A percentile compares a stretch with the other conserved stretches of the same genome.
Evolutionary conservation across 2,113 vertebrate species (phyloP).

Genomic region (Onychostoma macrolepis): DNA sequence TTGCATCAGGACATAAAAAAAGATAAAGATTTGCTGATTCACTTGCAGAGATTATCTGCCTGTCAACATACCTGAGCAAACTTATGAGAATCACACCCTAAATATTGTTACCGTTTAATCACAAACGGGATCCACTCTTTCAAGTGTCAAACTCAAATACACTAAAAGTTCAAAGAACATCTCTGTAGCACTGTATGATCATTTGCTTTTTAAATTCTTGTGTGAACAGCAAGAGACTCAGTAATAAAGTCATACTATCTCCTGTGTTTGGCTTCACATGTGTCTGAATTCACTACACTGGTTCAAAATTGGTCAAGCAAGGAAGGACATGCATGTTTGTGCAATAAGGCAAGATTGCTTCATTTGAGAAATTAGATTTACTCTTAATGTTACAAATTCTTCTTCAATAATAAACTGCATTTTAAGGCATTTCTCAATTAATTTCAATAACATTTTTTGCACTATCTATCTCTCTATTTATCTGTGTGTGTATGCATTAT

Average conservation of each 20-base stretch:
- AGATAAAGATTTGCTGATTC: not conserved
- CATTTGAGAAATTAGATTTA: not conserved
- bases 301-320: not conserved
- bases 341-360: not conserved
- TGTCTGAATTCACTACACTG: not conserved
- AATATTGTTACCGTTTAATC: conserved; percentile 19
- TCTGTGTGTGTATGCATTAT: no score
- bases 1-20: not conserved
- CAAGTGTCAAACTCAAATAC: not conserved
- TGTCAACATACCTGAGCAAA: not conserved
- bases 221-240: not conserved
- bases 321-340: not conserved
- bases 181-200: not conserved
- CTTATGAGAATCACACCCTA: not conserved
- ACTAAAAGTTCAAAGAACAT: not conserved
- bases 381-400: not conserved
- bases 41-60: not conserved
- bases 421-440: no score
- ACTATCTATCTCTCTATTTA: no score
- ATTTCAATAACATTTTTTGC: no score
- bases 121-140: not conserved
- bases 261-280: not conserved
- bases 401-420: no score
- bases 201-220: not conserved
- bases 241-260: not conserved